These are phyloP conservation scores for Rhingia campestris DNA, from an alignment of 2,888 invertebrate species.

Conservation along the genomic window DNA sequence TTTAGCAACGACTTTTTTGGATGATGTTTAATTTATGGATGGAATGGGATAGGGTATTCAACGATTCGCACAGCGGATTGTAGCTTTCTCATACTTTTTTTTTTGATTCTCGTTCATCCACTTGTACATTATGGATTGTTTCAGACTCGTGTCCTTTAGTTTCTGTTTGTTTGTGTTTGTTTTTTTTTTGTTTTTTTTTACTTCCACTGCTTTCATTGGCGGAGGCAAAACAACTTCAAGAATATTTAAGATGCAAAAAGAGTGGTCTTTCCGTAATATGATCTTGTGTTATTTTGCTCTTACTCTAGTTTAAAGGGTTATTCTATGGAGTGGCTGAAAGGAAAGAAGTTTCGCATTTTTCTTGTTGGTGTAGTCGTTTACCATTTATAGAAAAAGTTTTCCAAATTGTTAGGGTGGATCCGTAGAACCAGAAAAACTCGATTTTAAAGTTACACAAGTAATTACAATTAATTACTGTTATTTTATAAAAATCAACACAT, in stretches of 20 bases:
- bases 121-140: slow-evolving; percentile 42
- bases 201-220: not conserved
- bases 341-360: slow-evolving; percentile 21
- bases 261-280: slow-evolving; percentile 36
- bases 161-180: not conserved
- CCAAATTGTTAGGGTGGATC: too few relatives aligned
- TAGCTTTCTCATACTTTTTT: not conserved
- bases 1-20: too few relatives aligned
- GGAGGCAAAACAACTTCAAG: slow-evolving; percentile 14
- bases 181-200: not conserved
- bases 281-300: slow-evolving; percentile 10
- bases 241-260: slow-evolving; percentile 8
- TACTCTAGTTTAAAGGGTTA: slow-evolving; percentile 6
- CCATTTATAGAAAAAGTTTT: slow-evolving; percentile 10
- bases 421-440: too few relatives aligned
- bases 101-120: not conserved
- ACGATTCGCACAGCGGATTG: too few relatives aligned
- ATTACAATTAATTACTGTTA: too few relatives aligned
- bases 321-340: slow-evolving; percentile 18
- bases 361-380: not conserved
- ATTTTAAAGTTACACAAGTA: too few relatives aligned
- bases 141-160: not conserved
- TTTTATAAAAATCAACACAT: too few relatives aligned
- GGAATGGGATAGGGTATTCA: too few relatives aligned
- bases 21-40: too few relatives aligned